Percentiles rank a stretch among this genome's conserved stretches.
These are phyloP conservation scores for Scortum barcoo DNA, from an alignment of 2,113 vertebrate species.

Conservation along the genomic window DNA sequence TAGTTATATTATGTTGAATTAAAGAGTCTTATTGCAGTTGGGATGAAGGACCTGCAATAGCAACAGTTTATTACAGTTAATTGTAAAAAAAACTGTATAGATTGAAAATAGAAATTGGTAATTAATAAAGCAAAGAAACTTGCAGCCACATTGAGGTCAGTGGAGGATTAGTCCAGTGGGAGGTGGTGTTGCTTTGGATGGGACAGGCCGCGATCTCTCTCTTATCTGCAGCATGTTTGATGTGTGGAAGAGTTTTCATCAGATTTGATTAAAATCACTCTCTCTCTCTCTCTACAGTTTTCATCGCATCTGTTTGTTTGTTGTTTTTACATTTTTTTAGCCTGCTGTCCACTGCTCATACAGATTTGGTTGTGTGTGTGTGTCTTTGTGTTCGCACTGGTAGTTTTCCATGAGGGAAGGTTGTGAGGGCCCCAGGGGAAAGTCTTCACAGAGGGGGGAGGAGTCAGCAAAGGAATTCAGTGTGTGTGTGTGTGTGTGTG, in stretches of 20 bases:
- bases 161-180: conserved; percentile 41
- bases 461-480: conserved; percentile 71
- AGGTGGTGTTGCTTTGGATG: conserved; percentile 36
- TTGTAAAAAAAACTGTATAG: background rate
- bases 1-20: too few relatives aligned
- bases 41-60: too few relatives aligned
- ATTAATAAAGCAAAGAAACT: background rate
- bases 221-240: background rate
- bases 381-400: conserved; percentile 51
- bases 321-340: conserved; percentile 10
- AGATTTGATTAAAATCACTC: background rate
- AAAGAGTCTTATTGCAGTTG: too few relatives aligned
- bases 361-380: conserved; percentile 17
- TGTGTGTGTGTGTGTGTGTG: conserved; percentile 34
- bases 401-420: conserved; percentile 80
- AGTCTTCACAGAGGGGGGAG: conserved; percentile 67
- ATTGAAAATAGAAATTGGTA: background rate
- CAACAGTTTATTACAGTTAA: background rate
- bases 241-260: background rate
- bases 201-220: background rate
- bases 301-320: background rate
- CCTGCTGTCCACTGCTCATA: conserved; percentile 6
- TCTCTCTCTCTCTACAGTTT: background rate
- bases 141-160: background rate
- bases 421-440: conserved; percentile 57